Base-by-base conservation (phyloP, 1,140 invertebrate species). In the Calephelis virginiensis region DNA sequence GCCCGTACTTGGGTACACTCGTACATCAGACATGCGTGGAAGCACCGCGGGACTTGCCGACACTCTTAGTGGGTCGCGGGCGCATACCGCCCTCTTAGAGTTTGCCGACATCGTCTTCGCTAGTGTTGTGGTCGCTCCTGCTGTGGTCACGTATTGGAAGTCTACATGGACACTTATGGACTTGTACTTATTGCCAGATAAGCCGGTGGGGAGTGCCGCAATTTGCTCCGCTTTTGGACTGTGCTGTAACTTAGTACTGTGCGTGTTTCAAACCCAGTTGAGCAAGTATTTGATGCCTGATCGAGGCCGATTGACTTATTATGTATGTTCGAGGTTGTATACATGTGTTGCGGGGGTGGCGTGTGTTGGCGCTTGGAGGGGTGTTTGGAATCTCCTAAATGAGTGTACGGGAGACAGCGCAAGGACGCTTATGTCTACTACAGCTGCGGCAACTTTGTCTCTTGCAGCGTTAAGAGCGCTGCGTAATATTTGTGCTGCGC, bases 351-450 rank as follows among this genome's bases (percentile, higher is more conserved):
- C 95, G 73, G 95, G 94, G 0, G 93, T 96, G 66, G 94, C 94
- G 46, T 97, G 96, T 78, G 96, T 97, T 8, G 97, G 96, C 77
- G 95, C 95, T 37, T 97, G 96, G 96, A 92, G 96, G 1, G 96
- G 96, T 0, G 93, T 95, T 8, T 97, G 96, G 96, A 89, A 94
- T 64, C 87, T 95, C 6, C 91, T 97, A 75, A 96, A 97, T 78
- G 87, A 94, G 68, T 94, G 94, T 76, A 95, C 95, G 7, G 94
- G 94, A 10, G 92, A 93, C 40, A 92, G 93, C 61, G 85, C 93
- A 1, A 85, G 89, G 64, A 93, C 94, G 14, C 91, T 95, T 11
- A 89, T 93, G 45, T 92, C 93, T 3, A 94, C 94, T 0, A 94
- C 94, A 0, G 78, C 92, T 3, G 92, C 95, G 5, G 94, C 95